phyloP scores from a whole-genome alignment of 2,113 vertebrate species.

The Paedocypris sp. region DNA sequence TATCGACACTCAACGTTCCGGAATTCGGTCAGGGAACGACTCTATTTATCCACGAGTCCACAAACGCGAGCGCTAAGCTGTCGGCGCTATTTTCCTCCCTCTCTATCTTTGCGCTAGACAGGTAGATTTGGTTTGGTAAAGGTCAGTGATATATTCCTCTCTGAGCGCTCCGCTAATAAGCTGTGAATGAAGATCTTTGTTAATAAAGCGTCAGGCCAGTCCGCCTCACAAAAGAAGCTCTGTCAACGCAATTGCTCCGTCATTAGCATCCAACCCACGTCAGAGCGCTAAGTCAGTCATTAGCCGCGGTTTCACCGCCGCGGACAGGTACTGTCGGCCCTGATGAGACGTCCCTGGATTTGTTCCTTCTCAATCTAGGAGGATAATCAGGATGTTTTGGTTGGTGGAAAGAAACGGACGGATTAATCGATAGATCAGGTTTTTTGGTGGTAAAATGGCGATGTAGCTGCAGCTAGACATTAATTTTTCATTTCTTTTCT shows the following conservation, averaged over 20 bases:
- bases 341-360: constrained; percentile 36
- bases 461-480: constrained; percentile 2
- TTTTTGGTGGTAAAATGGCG: neutral
- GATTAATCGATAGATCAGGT: too few relatives aligned
- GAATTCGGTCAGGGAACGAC: constrained; percentile 6
- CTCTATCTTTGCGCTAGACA: constrained; percentile 23
- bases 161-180: constrained; percentile 33
- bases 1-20: neutral
- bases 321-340: constrained; percentile 7
- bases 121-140: constrained; percentile 30
- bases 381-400: neutral
- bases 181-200: constrained; percentile 37
- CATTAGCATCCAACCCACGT: constrained; percentile 53
- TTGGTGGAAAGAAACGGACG: too few relatives aligned
- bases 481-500: constrained; percentile 2
- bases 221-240: constrained; percentile 46
- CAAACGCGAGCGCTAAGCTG: neutral
- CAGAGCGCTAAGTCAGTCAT: constrained; percentile 48
- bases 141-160: constrained; percentile 42
- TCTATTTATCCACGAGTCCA: constrained; percentile 4
- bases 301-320: constrained; percentile 39
- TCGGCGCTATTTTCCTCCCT: constrained; percentile 7
- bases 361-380: constrained; percentile 27
- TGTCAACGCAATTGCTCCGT: constrained; percentile 48
- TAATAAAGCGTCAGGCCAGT: constrained; percentile 36